phyloP scores from a whole-genome alignment of 2,113 vertebrate species.

The Ranitomeya variabilis region DNA sequence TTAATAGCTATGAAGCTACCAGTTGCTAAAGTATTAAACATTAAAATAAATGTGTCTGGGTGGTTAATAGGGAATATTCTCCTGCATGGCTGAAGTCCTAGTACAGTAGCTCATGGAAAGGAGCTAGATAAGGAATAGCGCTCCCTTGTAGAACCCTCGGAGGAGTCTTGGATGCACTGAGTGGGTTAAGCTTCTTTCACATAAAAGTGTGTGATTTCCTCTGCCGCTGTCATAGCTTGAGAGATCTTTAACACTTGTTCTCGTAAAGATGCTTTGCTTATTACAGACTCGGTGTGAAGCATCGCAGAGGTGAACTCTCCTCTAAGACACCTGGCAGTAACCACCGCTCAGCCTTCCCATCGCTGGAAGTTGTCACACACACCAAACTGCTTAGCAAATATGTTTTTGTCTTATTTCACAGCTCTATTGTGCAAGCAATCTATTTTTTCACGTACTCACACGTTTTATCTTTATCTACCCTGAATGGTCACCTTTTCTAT shows the following conservation, averaged over 20 bases:
- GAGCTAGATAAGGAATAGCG: background rate
- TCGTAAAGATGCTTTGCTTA: slow-evolving; percentile 7
- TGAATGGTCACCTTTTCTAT: slow-evolving; percentile 30
- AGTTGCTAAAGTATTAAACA: background rate
- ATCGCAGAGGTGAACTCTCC: background rate
- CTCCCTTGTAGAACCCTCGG: background rate
- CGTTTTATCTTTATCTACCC: slow-evolving; percentile 30
- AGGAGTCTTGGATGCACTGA: background rate
- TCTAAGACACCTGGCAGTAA: slow-evolving; percentile 4
- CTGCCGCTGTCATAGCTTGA: background rate
- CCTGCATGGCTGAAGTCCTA: background rate
- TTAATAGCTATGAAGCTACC: background rate
- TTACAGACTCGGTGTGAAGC: slow-evolving; percentile 6
- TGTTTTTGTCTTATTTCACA: slow-evolving; percentile 26
- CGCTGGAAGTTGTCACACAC: slow-evolving; percentile 11
- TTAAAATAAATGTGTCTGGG: background rate
- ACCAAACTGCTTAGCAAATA: slow-evolving; percentile 35
- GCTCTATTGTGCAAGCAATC: slow-evolving; percentile 2
- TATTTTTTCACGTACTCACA: slow-evolving; percentile 29
- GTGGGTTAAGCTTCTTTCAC: background rate
- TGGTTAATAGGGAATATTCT: background rate
- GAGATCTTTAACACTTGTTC: slow-evolving; percentile 2
- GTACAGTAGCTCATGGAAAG: background rate
- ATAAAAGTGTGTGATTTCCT: background rate
- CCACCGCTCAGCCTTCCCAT: background rate